A percentile compares a stretch with the other conserved stretches of the same genome.
These are phyloP conservation scores for Meteorus colon DNA, from an alignment of 2,888 invertebrate species.

Conservation along the genomic window DNA sequence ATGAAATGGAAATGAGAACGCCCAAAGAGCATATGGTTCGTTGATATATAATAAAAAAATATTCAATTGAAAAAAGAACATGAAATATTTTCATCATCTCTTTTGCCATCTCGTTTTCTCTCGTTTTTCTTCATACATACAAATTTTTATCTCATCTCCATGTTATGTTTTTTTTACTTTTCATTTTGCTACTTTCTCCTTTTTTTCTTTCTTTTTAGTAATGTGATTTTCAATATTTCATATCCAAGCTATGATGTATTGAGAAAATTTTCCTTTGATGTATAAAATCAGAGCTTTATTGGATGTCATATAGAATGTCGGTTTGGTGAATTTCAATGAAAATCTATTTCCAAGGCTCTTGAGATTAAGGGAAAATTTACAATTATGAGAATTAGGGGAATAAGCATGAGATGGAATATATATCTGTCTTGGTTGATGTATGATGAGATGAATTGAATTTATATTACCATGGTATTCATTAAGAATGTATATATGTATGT, in stretches of 20 bases:
- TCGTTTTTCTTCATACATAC: background rate
- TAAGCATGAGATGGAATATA: background rate
- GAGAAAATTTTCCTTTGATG: conserved; percentile 59
- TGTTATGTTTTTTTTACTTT: conserved; percentile 16
- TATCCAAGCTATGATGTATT: conserved; percentile 23
- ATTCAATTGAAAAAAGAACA: conserved; percentile 26
- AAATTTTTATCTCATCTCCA: conserved; percentile 15
- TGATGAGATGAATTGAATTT: background rate
- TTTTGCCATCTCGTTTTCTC: background rate
- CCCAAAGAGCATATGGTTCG: conserved; percentile 23
- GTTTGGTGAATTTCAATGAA: conserved; percentile 36
- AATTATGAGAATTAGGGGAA: conserved; percentile 61
- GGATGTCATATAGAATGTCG: conserved; percentile 48
- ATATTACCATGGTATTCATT: background rate
- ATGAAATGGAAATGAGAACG: conserved; percentile 20
- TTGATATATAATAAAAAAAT: conserved; percentile 20
- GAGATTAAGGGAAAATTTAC: conserved; percentile 66
- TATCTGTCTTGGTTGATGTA: background rate
- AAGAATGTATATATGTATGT: background rate
- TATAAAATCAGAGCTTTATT: conserved; percentile 60
- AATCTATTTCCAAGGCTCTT: conserved; percentile 26
- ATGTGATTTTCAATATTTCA: conserved; percentile 29
- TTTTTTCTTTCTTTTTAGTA: background rate
- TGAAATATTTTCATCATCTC: conserved; percentile 14
- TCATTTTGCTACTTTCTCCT: no score